Evolutionary conservation across 2,797 vertebrate species (phyloP).

Genomic region (Anisognathus igniventris): DNA sequence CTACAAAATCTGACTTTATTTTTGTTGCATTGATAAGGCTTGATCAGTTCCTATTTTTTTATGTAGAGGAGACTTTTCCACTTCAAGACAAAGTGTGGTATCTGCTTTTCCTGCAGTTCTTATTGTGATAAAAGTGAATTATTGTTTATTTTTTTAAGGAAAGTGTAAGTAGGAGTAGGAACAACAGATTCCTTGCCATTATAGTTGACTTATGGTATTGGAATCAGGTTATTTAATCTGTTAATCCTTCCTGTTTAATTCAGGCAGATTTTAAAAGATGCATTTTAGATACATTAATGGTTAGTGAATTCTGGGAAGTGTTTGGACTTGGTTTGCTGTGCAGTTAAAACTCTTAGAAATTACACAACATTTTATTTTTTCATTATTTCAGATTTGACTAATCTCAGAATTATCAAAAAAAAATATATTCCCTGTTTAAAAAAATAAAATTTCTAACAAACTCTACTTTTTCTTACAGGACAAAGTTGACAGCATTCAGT

Average conservation of each 20-base stretch:
- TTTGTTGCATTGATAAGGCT: background rate
- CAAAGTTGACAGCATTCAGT: conserved; percentile 98
- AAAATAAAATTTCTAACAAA: background rate
- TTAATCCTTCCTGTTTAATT: background rate
- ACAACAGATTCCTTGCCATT: background rate
- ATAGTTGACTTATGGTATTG: background rate
- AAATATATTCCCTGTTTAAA: background rate
- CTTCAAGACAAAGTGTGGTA: background rate
- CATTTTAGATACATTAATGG: background rate
- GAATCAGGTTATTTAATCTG: background rate
- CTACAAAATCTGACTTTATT: background rate
- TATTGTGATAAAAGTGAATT: background rate
- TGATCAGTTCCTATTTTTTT: background rate
- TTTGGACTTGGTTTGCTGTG: background rate
- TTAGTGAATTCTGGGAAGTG: background rate
- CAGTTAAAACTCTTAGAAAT: background rate
- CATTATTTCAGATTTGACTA: background rate
- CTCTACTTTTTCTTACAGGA: conserved; percentile 75
- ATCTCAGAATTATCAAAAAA: background rate
- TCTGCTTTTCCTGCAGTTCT: background rate
- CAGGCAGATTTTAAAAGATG: background rate
- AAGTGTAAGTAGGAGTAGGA: background rate
- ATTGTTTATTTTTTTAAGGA: background rate
- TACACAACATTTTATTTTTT: rapidly evolving
- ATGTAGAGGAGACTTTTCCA: background rate